phyloP scores from a whole-genome alignment of 2,888 invertebrate genomes.

The Masnerella sp. region DNA sequence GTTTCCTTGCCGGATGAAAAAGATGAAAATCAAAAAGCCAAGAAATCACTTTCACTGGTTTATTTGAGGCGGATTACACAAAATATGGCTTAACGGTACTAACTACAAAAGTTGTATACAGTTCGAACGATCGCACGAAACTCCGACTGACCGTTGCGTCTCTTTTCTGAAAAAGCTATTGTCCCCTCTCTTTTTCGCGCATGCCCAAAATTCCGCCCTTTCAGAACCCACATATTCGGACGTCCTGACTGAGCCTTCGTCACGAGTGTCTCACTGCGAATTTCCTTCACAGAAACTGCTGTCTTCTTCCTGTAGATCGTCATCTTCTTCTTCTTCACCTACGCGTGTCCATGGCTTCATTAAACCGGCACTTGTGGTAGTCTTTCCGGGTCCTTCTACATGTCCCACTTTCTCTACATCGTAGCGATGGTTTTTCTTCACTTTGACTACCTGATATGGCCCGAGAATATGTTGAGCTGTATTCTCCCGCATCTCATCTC shows the following conservation, averaged over 20 bases:
- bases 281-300: not conserved
- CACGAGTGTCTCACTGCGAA: too few species aligned
- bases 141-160: not conserved
- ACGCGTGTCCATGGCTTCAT: not conserved
- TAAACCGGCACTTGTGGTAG: not conserved
- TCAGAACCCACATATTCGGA: not conserved
- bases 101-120: too few species aligned
- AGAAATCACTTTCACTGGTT: too few species aligned
- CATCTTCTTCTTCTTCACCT: not conserved
- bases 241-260: not conserved
- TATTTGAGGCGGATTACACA: too few species aligned
- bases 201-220: not conserved
- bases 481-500: not conserved
- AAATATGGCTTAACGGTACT: too few species aligned
- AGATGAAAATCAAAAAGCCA: too few species aligned
- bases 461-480: not conserved
- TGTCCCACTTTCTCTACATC: not conserved
- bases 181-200: not conserved
- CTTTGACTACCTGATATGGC: not conserved
- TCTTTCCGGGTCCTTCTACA: not conserved
- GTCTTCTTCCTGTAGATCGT: not conserved
- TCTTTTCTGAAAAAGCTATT: not conserved
- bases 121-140: conserved; percentile 20
- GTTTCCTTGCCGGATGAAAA: too few species aligned
- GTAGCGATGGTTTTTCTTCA: not conserved